Conservation (phyloP, 2,113 vertebrate species). For the Leiothrix lutea region DNA sequence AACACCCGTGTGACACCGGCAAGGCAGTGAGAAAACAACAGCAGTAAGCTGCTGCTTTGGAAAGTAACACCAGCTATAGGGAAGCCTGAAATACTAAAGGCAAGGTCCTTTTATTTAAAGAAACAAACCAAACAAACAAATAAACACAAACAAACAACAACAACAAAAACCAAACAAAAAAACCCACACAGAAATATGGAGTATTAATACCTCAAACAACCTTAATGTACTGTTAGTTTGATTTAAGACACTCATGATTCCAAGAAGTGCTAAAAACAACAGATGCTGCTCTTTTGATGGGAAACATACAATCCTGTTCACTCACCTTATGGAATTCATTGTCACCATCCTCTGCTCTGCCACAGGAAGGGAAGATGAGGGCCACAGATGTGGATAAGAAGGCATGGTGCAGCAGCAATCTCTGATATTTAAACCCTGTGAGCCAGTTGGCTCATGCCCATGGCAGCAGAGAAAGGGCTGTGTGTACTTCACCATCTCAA, state of each 20-base stretch:
- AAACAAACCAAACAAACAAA: neutral
- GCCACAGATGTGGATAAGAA: neutral
- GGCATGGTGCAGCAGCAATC: neutral
- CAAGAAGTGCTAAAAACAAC: constrained; percentile 50
- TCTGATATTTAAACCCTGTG: neutral
- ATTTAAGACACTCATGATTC: constrained; percentile 16
- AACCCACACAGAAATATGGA: neutral
- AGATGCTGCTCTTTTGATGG: constrained; percentile 56
- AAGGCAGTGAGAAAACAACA: neutral
- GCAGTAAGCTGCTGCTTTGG: neutral
- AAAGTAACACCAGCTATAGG: neutral
- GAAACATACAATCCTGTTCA: neutral
- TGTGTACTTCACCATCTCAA: rapidly evolving
- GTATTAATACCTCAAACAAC: constrained; percentile 35
- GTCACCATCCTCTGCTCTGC: neutral
- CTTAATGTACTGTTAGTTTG: constrained; percentile 41
- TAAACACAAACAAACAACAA: neutral
- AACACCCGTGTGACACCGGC: rapidly evolving
- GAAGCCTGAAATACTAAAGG: neutral
- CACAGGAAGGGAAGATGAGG: neutral
- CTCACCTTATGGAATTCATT: constrained; percentile 36
- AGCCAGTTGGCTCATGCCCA: neutral
- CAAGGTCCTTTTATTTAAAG: neutral
- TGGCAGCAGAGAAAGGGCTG: neutral
- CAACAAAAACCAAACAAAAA: neutral